Conservation (phyloP, 2,113 vertebrate genomes). For the Sapajus apella region DNA sequence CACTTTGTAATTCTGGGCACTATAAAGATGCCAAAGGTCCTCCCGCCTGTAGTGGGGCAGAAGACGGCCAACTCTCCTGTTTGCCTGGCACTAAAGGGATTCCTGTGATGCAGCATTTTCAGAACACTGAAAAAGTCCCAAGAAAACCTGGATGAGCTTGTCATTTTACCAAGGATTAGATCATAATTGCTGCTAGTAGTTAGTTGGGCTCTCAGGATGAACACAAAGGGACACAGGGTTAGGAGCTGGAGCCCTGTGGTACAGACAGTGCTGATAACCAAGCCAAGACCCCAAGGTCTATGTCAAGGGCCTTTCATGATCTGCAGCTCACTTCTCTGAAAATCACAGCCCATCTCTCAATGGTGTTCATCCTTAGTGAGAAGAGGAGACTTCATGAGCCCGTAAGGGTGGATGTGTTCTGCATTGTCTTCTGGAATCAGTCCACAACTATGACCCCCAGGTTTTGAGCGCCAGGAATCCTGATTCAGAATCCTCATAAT, state of each 20-base stretch:
- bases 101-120: not conserved
- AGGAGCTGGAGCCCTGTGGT: not conserved
- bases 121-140: not conserved
- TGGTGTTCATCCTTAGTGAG: not conserved
- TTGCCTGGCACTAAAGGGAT: not conserved
- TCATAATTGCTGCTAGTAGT: not conserved
- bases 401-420: not conserved
- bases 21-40: not conserved
- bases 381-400: not conserved
- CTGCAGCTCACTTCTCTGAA: not conserved
- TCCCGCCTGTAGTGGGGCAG: not conserved
- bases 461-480: not conserved
- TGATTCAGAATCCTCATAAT: not conserved
- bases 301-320: not conserved
- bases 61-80: not conserved
- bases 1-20: not conserved
- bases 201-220: not conserved
- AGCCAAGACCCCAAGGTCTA: not conserved
- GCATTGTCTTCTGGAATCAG: not conserved
- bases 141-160: not conserved
- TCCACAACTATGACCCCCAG: not conserved
- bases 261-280: not conserved
- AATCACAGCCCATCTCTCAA: not conserved
- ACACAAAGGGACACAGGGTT: not conserved
- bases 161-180: not conserved